phyloP scores from a whole-genome alignment of 2,113 vertebrate species.

The Tonatia bakeri region DNA sequence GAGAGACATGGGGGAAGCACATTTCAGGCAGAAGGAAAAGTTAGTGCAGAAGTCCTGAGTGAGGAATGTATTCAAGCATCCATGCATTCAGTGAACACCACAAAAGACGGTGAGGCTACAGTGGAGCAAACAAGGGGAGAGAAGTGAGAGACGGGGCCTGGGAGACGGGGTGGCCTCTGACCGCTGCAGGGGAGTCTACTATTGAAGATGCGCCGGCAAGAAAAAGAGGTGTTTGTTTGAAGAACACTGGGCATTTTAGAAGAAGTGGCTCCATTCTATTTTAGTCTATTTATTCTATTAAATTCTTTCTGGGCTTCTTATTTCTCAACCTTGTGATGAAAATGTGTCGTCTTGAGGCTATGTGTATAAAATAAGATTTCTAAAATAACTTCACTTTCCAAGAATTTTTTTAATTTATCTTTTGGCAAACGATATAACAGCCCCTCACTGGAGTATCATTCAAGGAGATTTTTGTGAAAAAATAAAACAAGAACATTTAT shows the following conservation, averaged over 20 bases:
- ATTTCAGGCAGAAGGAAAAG: neutral
- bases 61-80: neutral
- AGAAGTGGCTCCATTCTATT: neutral
- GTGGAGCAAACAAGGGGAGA: neutral
- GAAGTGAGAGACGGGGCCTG: neutral
- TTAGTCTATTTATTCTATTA: conserved; percentile 22
- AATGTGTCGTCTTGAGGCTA: neutral
- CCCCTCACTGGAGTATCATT: neutral
- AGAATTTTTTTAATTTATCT: neutral
- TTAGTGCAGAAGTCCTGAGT: neutral
- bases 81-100: neutral
- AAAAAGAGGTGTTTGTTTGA: neutral
- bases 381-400: conserved; percentile 35
- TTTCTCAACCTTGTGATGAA: conserved; percentile 41
- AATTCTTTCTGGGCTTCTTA: conserved; percentile 23
- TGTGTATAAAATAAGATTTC: conserved; percentile 25
- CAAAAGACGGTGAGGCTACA: neutral
- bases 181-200: neutral
- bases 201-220: neutral
- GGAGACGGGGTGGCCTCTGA: neutral
- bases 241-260: neutral
- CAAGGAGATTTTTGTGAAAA: neutral
- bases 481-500: conserved; percentile 22
- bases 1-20: neutral
- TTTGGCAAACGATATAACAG: neutral